phyloP scores from a whole-genome alignment of 2,113 vertebrate genomes.

The Proterorhinus semilunaris region DNA sequence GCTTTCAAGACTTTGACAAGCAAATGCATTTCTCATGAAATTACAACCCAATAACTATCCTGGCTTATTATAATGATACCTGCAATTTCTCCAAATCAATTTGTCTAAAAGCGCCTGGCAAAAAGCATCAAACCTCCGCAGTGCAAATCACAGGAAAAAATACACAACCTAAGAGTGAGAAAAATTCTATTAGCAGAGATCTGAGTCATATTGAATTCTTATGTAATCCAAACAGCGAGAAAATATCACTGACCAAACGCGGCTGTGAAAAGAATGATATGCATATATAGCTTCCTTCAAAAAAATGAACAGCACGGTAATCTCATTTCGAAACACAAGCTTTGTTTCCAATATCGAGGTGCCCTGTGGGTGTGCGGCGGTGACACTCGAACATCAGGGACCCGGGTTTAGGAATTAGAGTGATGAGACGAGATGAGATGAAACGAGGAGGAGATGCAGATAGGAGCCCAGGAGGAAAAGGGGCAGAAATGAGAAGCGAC shows the following conservation, averaged over 20 bases:
- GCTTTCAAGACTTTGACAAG: background rate
- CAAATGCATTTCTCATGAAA: background rate
- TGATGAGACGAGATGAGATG: conserved; percentile 38
- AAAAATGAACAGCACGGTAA: conserved; percentile 47
- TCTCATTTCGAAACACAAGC: conserved; percentile 39
- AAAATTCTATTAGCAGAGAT: background rate
- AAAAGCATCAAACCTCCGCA: conserved; percentile 14
- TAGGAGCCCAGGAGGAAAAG: background rate
- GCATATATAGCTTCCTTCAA: conserved; percentile 7
- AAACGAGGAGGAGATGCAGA: conserved; percentile 13
- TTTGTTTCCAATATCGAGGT: conserved; percentile 39
- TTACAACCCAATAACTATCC: background rate
- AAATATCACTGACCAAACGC: conserved; percentile 23
- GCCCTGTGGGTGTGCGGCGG: conserved; percentile 29
- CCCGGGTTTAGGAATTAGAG: conserved; percentile 39
- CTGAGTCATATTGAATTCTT: conserved; percentile 8
- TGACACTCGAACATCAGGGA: conserved; percentile 21
- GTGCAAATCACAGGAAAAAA: background rate
- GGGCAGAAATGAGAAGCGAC: conserved; percentile 13
- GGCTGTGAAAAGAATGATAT: conserved; percentile 21
- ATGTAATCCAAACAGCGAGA: conserved; percentile 32
- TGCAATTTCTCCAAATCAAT: conserved; percentile 9
- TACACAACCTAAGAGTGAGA: background rate
- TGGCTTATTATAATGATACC: background rate
- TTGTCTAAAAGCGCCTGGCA: conserved; percentile 20